Evolutionary conservation across 2,888 invertebrate species (phyloP).

Genomic region (Melieria crassipennis): DNA sequence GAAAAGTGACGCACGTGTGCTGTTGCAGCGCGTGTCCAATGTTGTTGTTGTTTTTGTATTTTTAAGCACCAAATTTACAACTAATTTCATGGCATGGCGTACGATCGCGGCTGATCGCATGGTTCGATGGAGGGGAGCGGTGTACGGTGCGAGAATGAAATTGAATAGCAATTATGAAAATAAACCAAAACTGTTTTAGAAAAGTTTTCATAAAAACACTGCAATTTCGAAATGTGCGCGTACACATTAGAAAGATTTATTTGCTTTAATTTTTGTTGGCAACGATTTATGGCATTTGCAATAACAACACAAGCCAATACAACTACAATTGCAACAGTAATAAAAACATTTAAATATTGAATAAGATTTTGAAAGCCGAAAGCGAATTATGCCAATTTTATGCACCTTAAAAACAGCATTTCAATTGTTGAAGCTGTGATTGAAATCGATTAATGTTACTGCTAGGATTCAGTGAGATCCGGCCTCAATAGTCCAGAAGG

Average conservation of each 20-base stretch:
- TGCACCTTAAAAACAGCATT: too few relatives aligned
- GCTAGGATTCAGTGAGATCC: too few relatives aligned
- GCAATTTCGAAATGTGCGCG: background rate
- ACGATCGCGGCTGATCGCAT: too few relatives aligned
- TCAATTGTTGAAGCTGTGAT: too few relatives aligned
- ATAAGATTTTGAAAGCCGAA: too few relatives aligned
- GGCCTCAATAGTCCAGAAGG: too few relatives aligned
- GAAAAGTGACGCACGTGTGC: background rate
- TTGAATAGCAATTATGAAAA: conserved; percentile 15
- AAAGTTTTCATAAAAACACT: background rate
- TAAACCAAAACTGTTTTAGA: conserved; percentile 2
- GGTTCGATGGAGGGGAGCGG: too few relatives aligned
- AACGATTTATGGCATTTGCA: conserved; percentile 31
- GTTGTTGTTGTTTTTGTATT: background rate
- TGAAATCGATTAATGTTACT: too few relatives aligned
- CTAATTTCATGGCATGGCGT: background rate
- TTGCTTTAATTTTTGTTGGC: conserved; percentile 21
- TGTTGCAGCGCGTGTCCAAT: background rate
- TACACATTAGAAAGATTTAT: conserved; percentile 22
- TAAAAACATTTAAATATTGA: background rate
- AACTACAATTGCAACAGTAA: background rate
- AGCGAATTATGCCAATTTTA: too few relatives aligned
- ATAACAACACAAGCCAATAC: conserved; percentile 15
- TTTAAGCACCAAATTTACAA: background rate
- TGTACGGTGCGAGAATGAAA: too few relatives aligned